Evolutionary conservation across 1,140 invertebrate species (phyloP), one percentile per base, ranked within the genome.

Genomic region (Melipona quadrifasciata): DNA sequence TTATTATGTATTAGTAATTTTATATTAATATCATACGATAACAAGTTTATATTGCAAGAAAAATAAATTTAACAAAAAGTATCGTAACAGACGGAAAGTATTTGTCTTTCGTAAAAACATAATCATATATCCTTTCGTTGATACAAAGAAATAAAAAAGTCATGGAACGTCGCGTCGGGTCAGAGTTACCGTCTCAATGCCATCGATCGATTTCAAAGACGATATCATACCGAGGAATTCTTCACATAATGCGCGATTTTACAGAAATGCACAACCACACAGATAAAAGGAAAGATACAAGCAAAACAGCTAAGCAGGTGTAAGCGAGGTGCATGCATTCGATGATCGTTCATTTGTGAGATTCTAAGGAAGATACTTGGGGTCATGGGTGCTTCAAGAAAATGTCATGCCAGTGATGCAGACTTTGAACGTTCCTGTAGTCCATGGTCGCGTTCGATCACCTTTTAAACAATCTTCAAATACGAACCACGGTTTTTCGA

Each of bases 401-500:
- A 91, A 91, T 91, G 90, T 88, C 90, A 91, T 75, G 89, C 64
- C 76, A 70, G 73, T 85, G 85, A 73, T 80, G 80, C 31, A 84
- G 57, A 83, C 75, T 87, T 85, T 74, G 82, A 89, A 51, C 31
- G 76, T 87, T 67, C 70, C 74, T 80, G 68, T 78, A 87, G 64
- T 47, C 82, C 74, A 86, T 76, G 76, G 51, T 77, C 80, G 65
- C 71, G 61, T 89, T 85, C 82, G 82, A 89, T 87, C 64, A 87
- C 73, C 82, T 82, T 79, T 80, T 70, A 51, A 79, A 82, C 67
- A 27, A 70, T 65, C 39, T 51, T 34, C 81, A 39, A 73, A n/a
- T 53, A 31, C 51, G 55, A 16, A 53, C 31, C 61, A 57, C 21
- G 27, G 34, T 51, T 64, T 80, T 68, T 75, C 61, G 53, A 75